A percentile compares a stretch with the other conserved stretches of the same genome.
phyloP scores from a whole-genome alignment of 1,140 invertebrate genomes.

The Nixonia krombeini region DNA sequence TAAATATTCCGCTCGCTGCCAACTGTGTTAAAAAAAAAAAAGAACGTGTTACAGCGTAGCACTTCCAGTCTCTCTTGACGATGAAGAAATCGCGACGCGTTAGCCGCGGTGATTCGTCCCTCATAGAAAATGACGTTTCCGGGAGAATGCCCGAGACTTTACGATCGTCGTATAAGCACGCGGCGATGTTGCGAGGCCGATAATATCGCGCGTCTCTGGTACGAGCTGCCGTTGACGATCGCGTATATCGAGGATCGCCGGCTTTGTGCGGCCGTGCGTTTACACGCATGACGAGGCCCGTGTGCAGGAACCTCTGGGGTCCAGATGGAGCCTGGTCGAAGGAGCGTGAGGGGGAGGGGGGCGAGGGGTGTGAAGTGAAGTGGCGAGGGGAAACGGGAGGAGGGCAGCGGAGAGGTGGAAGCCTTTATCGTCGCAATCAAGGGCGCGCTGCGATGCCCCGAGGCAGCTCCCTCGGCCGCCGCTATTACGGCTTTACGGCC shows the following conservation, averaged over 20 bases:
- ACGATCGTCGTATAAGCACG: conserved; percentile 11
- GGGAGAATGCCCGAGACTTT: conserved; percentile 10
- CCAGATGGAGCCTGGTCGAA: background rate
- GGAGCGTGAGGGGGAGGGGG: background rate
- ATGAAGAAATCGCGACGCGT: conserved; percentile 1
- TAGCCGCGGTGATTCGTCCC: background rate
- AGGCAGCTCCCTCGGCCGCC: conserved; percentile 21
- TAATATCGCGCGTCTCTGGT: conserved; percentile 36
- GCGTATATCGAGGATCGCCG: conserved; percentile 20
- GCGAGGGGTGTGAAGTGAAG: background rate
- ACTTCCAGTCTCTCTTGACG: no score
- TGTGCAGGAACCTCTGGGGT: conserved; percentile 6
- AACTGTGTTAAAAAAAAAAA: no score
- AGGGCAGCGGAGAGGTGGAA: no score
- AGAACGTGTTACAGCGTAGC: no score
- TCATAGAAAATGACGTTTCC: conserved; percentile 10
- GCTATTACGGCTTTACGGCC: conserved; percentile 49
- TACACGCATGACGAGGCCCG: conserved; percentile 6
- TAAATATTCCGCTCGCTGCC: no score
- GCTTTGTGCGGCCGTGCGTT: conserved; percentile 14
- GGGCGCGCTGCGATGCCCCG: conserved; percentile 35
- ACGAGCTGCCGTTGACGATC: conserved; percentile 8
- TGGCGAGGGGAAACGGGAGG: no score
- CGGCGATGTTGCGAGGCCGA: conserved; percentile 11
- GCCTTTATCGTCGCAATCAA: conserved; percentile 48